These are phyloP conservation scores for Trachymyrmex septentrionalis DNA, from an alignment of 1,140 invertebrate genomes.

Conservation along the genomic window DNA sequence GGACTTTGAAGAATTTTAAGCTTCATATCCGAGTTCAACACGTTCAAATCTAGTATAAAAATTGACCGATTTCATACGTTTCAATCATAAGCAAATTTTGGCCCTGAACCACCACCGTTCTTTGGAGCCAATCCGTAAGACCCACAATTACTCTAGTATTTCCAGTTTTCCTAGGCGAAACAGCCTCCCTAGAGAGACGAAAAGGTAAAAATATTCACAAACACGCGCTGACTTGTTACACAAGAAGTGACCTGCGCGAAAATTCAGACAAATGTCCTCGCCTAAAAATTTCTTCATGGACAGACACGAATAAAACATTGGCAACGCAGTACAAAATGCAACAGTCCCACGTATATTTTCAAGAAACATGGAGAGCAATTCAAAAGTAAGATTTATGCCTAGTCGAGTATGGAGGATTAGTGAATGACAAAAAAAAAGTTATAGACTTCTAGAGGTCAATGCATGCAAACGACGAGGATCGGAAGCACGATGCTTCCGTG, in stretches of 20 bases:
- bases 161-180: slow-evolving; percentile 12
- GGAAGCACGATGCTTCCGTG: slow-evolving; percentile 6
- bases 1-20: too few relatives aligned
- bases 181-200: background rate
- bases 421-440: too few relatives aligned
- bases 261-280: background rate
- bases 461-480: background rate
- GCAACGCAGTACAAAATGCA: background rate
- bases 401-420: background rate
- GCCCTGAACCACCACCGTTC: too few relatives aligned
- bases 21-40: too few relatives aligned
- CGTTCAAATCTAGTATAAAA: too few relatives aligned
- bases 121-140: too few relatives aligned
- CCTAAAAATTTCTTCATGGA: background rate
- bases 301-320: background rate
- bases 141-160: slow-evolving; percentile 35
- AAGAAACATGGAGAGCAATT: background rate
- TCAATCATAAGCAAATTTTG: too few relatives aligned
- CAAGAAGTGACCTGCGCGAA: background rate
- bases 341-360: background rate
- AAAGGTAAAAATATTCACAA: background rate
- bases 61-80: too few relatives aligned
- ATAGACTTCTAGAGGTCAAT: background rate
- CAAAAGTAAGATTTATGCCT: too few relatives aligned
- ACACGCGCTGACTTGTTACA: background rate